Evolutionary conservation across 1,140 invertebrate genomes (phyloP), one percentile per base, ranked within the genome.

Genomic region (Steinernema feltiae): DNA sequence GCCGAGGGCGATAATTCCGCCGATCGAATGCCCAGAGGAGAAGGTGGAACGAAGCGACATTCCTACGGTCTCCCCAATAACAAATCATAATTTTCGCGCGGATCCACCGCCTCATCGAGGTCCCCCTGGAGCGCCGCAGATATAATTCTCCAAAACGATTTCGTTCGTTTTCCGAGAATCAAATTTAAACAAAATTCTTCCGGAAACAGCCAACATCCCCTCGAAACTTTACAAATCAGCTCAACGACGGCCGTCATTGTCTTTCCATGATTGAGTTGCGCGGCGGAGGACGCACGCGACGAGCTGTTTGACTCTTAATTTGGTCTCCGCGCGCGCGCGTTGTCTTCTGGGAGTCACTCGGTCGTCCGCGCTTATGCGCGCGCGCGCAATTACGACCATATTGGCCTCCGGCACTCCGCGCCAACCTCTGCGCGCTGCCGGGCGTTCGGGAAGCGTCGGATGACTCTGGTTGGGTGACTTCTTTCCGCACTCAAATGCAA

Each of bases 261-360:
- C 35, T 41, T 41, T 63, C 53, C 53, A 63, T 27, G 53, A 63
- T 63, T 63, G 53, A 15, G 15, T 15, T 21, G 12, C 53, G 53
- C n/a, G n/a, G n/a, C n/a, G n/a, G n/a, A 63, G 15, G 53, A 63
- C 53, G 7, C 53, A 63, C 53, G 53, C 53, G 24, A 63, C n/a
- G n/a, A n/a, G 53, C 53, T 63, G 53, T 21, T 12, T 63, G 53
- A 63, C 53, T 63, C 53, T 63, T 63, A 63, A 63, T 63, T 63
- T 63, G 12, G 24, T n/a, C 24, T 21, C 7, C 15, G 53, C n/a
- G n/a, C n/a, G n/a, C n/a, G n/a, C n/a, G n/a, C 41, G 41, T 46
- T 63, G 53, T 63, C 53, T 63, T 63, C 24, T 63, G 53, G 53
- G 53, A 63, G 15, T 63, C 53, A 63, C 53, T 63, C 53, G 53